Conservation (phyloP, 2,797 vertebrate genomes). For the Megaceryle alcyon region DNA sequence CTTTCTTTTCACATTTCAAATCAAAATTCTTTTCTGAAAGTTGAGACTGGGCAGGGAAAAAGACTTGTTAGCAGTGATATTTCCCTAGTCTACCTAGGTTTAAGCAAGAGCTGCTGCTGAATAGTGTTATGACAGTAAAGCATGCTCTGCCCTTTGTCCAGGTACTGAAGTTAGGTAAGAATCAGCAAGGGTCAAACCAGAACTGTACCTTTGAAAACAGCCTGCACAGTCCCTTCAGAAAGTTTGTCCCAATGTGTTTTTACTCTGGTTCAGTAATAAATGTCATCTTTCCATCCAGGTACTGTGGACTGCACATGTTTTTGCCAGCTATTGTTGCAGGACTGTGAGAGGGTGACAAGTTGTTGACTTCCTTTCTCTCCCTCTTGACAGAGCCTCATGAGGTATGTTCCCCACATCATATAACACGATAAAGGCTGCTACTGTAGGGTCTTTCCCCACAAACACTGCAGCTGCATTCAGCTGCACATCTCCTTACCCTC, state of each 20-base stretch:
- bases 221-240: not conserved
- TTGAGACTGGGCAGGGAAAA: not conserved
- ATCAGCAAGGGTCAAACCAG: not conserved
- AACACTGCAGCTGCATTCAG: not conserved
- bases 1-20: not conserved
- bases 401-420: not conserved
- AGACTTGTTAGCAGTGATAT: not conserved
- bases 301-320: not conserved
- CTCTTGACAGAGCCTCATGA: not conserved
- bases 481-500: not conserved
- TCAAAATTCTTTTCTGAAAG: not conserved
- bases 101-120: not conserved
- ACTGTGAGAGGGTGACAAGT: not conserved
- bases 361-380: not conserved
- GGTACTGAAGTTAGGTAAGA: not conserved
- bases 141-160: not conserved
- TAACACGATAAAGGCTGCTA: rapidly evolving
- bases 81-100: not conserved
- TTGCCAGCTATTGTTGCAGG: not conserved
- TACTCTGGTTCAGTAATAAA: not conserved
- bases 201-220: not conserved
- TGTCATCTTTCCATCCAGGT: not conserved
- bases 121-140: not conserved
- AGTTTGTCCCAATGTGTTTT: not conserved
- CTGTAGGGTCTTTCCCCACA: not conserved